phyloP scores from a whole-genome alignment of 2,113 vertebrate genomes.

The Callipepla squamata region DNA sequence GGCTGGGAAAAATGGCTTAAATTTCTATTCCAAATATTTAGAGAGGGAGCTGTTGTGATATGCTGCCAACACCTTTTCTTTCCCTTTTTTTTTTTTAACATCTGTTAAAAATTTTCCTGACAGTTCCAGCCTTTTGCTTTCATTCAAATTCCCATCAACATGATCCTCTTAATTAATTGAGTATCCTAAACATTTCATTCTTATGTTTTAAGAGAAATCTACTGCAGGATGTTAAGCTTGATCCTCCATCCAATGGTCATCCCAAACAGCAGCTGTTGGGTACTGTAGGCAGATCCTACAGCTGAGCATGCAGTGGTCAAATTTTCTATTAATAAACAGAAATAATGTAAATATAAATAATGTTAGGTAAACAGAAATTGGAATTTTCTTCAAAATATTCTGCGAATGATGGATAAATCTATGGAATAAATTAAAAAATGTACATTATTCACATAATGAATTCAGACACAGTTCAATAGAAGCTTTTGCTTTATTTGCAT shows the following conservation, averaged over 20 bases:
- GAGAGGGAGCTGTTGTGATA: not conserved
- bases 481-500: constrained; percentile 22
- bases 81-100: not conserved
- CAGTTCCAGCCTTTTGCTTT: not conserved
- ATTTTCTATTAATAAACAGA: not conserved
- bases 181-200: not conserved
- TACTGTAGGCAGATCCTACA: not conserved
- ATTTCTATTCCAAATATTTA: not conserved
- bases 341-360: not conserved
- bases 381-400: not conserved
- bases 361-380: not conserved
- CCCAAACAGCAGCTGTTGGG: not conserved
- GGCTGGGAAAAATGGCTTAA: not conserved
- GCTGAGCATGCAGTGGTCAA: not conserved
- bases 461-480: not conserved
- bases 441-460: not conserved
- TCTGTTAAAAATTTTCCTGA: not conserved
- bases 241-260: not conserved
- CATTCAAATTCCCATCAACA: not conserved
- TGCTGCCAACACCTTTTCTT: not conserved
- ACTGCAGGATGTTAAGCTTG: not conserved
- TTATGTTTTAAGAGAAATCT: not conserved
- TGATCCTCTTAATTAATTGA: not conserved
- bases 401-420: not conserved
- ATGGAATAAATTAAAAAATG: not conserved